Conservation (phyloP, 2,797 vertebrate genomes). For the Hyperoplus lanceolatus region DNA sequence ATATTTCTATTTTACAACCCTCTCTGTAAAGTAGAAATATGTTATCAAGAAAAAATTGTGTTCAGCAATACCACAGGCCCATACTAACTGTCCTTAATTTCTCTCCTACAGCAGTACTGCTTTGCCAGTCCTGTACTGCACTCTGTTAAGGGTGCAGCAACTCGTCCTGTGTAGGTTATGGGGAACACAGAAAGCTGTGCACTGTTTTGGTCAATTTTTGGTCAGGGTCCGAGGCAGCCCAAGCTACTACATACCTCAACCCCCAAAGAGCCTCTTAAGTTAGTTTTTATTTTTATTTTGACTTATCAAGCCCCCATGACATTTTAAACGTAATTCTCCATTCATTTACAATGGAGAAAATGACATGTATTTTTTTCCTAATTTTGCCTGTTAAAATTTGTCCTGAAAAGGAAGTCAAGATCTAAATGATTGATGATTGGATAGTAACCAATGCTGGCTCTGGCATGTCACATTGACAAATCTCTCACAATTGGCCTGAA, state of each 20-base stretch:
- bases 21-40: conserved; percentile 89
- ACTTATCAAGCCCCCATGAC: conserved; percentile 20
- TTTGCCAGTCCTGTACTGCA: conserved; percentile 99
- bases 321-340: conserved; percentile 6
- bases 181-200: conserved; percentile 94
- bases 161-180: conserved; percentile 99
- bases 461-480: not conserved
- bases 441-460: conserved; percentile 15
- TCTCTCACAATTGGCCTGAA: conserved; percentile 15
- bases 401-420: conserved; percentile 54
- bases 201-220: conserved; percentile 85
- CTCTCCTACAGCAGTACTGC: conserved; percentile 99
- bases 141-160: conserved; percentile 99
- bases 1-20: conserved; percentile 89
- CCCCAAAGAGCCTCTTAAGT: conserved; percentile 20
- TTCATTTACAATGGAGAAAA: conserved; percentile 6
- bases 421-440: conserved; percentile 26
- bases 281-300: conserved; percentile 49
- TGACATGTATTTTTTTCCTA: conserved; percentile 10
- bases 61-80: conserved; percentile 99
- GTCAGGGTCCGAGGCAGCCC: conserved; percentile 80
- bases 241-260: conserved; percentile 64
- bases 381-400: conserved; percentile 34
- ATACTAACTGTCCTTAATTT: conserved; percentile 99
- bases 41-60: conserved; percentile 88